These are phyloP conservation scores for Anguilla obscura DNA, from an alignment of 2,797 vertebrate genomes.

Conservation along the genomic window DNA sequence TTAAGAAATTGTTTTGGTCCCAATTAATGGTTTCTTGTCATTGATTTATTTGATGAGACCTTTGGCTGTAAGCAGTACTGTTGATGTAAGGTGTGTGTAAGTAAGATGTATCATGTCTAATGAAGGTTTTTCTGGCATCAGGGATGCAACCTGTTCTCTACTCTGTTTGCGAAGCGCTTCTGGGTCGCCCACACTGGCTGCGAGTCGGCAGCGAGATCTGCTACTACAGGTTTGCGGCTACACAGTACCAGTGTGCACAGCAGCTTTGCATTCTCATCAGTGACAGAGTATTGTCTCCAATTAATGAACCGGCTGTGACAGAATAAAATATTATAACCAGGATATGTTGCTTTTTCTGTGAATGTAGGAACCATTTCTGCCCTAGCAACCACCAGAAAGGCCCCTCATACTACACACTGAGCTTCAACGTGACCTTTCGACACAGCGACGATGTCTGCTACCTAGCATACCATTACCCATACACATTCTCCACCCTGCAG, in stretches of 20 bases:
- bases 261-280: neutral
- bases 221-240: conserved; percentile 79
- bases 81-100: neutral
- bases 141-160: conserved; percentile 80
- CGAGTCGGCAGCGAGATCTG: conserved; percentile 84
- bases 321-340: neutral
- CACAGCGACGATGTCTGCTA: conserved; percentile 88
- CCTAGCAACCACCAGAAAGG: conserved; percentile 44
- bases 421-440: conserved; percentile 82
- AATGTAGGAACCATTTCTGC: conserved; percentile 81
- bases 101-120: neutral
- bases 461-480: conserved; percentile 91
- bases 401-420: conserved; percentile 81
- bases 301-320: neutral
- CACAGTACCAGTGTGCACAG: neutral
- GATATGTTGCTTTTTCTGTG: conserved; percentile 28
- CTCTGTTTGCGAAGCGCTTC: conserved; percentile 81
- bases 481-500: conserved; percentile 85
- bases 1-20: neutral
- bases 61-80: neutral
- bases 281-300: neutral
- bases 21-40: neutral
- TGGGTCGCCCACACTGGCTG: conserved; percentile 80
- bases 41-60: neutral
- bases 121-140: conserved; percentile 49